Evolutionary conservation across 2,797 vertebrate species (phyloP).

Genomic region (Anguilla marmorata): DNA sequence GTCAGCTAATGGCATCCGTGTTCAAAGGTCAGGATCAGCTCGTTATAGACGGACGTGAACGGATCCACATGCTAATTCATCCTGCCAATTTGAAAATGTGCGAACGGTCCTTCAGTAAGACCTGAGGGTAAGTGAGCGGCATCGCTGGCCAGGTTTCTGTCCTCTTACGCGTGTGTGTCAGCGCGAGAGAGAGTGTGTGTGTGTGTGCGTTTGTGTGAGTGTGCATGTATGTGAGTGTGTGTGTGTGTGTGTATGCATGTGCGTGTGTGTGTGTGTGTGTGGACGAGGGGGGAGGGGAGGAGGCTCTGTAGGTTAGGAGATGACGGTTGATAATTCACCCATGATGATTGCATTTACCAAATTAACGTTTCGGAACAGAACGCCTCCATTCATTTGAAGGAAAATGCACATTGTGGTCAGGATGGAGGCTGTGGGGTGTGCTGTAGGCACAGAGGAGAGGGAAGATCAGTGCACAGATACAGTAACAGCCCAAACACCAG

Average conservation of each 20-base stretch:
- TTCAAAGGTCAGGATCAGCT: neutral
- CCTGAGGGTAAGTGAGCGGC: neutral
- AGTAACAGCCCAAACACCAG: neutral
- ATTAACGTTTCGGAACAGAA: neutral
- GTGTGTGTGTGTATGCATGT: too few species aligned
- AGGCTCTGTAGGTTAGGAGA: neutral
- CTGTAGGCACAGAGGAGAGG: neutral
- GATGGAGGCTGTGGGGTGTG: neutral
- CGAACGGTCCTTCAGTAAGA: neutral
- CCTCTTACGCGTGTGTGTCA: neutral
- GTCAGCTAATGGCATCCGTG: neutral
- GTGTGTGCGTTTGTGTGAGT: too few species aligned
- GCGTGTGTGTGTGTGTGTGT: too few species aligned
- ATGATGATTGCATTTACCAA: neutral
- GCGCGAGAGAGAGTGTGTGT: too few species aligned
- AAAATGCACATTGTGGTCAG: neutral
- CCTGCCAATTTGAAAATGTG: neutral
- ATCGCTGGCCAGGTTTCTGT: neutral
- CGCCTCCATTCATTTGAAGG: neutral
- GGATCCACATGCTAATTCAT: neutral
- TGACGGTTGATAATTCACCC: neutral
- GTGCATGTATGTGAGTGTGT: too few species aligned
- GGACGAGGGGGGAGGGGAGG: neutral
- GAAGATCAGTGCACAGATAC: neutral
- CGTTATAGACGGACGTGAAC: neutral